Evolutionary conservation across 2,888 invertebrate genomes (phyloP).

Genomic region (Byasa hedistus): DNA sequence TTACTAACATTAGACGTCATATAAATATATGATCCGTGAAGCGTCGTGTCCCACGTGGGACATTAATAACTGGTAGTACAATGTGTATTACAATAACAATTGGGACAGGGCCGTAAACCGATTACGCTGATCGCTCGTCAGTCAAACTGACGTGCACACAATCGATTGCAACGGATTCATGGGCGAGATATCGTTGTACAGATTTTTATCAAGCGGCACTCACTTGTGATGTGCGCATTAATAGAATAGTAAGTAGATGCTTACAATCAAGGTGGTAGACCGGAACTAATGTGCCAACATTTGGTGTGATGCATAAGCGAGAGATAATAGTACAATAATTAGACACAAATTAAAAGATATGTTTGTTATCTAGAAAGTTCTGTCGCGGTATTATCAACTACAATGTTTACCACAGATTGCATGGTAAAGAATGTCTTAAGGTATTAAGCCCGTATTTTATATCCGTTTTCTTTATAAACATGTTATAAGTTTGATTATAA

Average conservation of each 20-base stretch:
- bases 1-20: slow-evolving; percentile 33
- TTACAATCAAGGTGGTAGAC: slow-evolving; percentile 39
- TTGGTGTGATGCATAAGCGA: not conserved
- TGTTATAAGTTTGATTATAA: no score
- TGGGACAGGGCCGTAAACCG: slow-evolving; percentile 71
- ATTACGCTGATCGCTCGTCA: slow-evolving; percentile 72
- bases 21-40: slow-evolving; percentile 60
- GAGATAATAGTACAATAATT: not conserved
- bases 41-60: slow-evolving; percentile 50
- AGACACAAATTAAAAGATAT: not conserved
- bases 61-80: slow-evolving; percentile 73
- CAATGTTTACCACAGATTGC: no score
- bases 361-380: not conserved
- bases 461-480: no score
- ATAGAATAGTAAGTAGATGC: slow-evolving; percentile 15
- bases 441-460: no score
- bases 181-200: slow-evolving; percentile 58
- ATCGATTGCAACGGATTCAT: slow-evolving; percentile 66
- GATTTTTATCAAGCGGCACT: slow-evolving; percentile 56
- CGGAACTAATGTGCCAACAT: slow-evolving; percentile 20
- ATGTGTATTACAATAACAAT: slow-evolving; percentile 70
- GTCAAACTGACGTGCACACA: slow-evolving; percentile 66
- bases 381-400: no score
- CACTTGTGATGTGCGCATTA: slow-evolving; percentile 21
- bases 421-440: no score